Evolutionary conservation across 2,113 vertebrate genomes (phyloP).

Genomic region (Phalacrocorax brasilianus): DNA sequence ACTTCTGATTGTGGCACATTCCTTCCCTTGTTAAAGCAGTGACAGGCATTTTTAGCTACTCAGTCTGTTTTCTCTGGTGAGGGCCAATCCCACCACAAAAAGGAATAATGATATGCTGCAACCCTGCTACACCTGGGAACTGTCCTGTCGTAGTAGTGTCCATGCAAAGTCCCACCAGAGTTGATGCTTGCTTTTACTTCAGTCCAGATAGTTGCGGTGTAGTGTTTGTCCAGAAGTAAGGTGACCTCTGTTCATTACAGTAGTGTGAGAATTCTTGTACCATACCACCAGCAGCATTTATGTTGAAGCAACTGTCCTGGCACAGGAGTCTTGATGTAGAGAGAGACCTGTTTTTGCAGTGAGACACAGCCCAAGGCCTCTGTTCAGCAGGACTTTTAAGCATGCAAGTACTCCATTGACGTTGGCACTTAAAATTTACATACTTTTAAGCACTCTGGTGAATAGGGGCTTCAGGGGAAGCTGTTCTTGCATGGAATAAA

Average conservation of each 20-base stretch:
- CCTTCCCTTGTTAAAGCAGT: not conserved
- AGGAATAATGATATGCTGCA: rapidly evolving
- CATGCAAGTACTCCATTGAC: not conserved
- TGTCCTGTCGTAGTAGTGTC: not conserved
- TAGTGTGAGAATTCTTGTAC: not conserved
- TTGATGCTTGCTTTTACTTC: not conserved
- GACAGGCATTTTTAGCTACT: not conserved
- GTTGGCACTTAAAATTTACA: not conserved
- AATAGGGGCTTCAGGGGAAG: not conserved
- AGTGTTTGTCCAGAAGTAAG: not conserved
- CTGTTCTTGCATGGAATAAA: not conserved
- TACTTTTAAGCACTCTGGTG: not conserved
- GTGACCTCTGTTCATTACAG: not conserved
- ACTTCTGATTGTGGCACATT: not conserved
- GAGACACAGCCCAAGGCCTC: not conserved
- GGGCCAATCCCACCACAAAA: not conserved
- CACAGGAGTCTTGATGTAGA: not conserved
- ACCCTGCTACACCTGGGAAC: not conserved
- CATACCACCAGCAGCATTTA: not conserved
- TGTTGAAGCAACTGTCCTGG: not conserved
- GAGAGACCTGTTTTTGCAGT: not conserved
- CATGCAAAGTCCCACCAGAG: not conserved
- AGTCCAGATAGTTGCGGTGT: not conserved
- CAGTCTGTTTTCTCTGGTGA: not conserved
- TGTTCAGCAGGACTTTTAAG: not conserved